A percentile compares a stretch with the other conserved stretches of the same genome.
These are phyloP conservation scores for Laspeyria flexula DNA, from an alignment of 2,888 invertebrate species.

Conservation along the genomic window DNA sequence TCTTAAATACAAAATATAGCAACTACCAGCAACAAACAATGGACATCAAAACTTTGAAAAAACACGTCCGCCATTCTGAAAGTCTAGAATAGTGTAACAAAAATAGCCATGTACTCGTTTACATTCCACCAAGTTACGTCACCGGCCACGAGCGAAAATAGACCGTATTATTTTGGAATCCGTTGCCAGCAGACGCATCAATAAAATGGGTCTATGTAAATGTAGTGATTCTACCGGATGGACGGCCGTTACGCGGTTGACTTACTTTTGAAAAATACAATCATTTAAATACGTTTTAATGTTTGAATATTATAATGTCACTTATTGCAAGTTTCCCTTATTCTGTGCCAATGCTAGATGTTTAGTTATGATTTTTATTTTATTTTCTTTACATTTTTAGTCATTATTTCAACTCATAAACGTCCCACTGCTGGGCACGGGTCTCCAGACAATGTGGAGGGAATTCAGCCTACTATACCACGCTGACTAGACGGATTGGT, in stretches of 20 bases:
- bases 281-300: neutral
- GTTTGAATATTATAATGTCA: neutral
- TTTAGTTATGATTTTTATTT: too few species aligned
- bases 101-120: slow-evolving; percentile 68
- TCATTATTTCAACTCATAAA: too few species aligned
- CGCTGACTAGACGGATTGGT: too few species aligned
- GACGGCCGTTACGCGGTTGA: neutral
- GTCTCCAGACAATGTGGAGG: too few species aligned
- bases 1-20: neutral
- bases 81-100: slow-evolving; percentile 58
- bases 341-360: too few species aligned
- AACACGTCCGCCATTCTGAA: slow-evolving; percentile 49
- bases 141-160: slow-evolving; percentile 66
- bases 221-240: slow-evolving; percentile 25
- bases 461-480: too few species aligned
- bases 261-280: neutral
- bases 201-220: slow-evolving; percentile 58
- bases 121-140: slow-evolving; percentile 75
- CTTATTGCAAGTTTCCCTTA: too few species aligned
- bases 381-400: too few species aligned
- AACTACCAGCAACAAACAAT: slow-evolving; percentile 34
- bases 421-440: too few species aligned
- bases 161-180: slow-evolving; percentile 74
- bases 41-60: slow-evolving; percentile 14
- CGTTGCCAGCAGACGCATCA: slow-evolving; percentile 76